These are phyloP conservation scores for Trachelus stipa DNA, from an alignment of 2,888 invertebrate species.

Conservation along the genomic window DNA sequence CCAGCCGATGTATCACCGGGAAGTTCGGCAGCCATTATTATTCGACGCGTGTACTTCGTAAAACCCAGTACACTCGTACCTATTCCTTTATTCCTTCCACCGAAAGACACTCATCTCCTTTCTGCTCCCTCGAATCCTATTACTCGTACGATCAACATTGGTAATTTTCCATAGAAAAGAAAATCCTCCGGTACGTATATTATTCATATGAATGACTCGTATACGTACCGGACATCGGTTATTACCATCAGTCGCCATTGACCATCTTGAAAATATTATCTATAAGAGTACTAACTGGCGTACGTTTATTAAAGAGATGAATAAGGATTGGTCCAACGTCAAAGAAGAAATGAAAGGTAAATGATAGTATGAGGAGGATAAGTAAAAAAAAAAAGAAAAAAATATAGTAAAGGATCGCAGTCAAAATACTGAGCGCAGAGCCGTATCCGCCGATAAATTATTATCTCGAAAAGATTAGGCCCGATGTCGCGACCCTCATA, in stretches of 20 bases:
- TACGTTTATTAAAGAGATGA: background rate
- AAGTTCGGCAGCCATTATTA: conserved; percentile 58
- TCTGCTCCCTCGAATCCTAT: conserved; percentile 21
- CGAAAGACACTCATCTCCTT: conserved; percentile 12
- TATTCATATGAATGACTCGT: background rate
- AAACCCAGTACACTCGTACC: conserved; percentile 36
- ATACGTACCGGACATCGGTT: background rate
- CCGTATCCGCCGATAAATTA: conserved; percentile 60
- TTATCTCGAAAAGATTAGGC: conserved; percentile 65
- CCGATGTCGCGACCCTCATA: conserved; percentile 65
- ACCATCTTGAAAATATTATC: background rate
- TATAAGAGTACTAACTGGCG: background rate
- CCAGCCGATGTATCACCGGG: conserved; percentile 59
- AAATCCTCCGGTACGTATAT: background rate
- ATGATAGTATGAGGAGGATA: background rate
- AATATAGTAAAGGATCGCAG: conserved; percentile 44
- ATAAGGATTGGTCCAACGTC: background rate
- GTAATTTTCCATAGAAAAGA: conserved; percentile 13
- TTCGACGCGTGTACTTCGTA: conserved; percentile 47
- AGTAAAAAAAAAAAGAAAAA: conserved; percentile 6
- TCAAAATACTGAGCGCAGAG: conserved; percentile 52
- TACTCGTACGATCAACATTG: conserved; percentile 25
- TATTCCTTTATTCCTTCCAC: background rate
- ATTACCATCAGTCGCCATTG: background rate
- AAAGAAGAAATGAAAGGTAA: background rate